Base-by-base conservation (phyloP, 2,113 vertebrate genomes). In the Mustela lutreola region DNA sequence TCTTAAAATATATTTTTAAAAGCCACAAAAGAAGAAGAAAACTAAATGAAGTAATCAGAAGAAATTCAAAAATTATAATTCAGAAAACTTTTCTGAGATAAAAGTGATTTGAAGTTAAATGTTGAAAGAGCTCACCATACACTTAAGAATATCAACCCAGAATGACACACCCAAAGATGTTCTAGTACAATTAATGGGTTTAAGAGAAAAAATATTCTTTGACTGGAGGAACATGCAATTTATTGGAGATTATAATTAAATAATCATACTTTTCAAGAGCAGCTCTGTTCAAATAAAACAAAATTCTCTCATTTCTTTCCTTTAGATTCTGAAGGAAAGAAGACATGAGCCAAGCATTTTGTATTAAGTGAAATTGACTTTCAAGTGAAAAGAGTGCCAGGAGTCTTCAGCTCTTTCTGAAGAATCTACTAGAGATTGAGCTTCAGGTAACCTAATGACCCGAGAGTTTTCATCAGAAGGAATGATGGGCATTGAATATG, bases 1-100 rank as follows among this genome's bases (percentile, higher is more conserved):
- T 87, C 31, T 80, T 36, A 39, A 62, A 95, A 80, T 19, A 12
- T 14, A 53, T 63, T 71, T 53, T 39, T 80, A 48, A 78, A 33
- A 82, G 12, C n/a, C 36, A 31, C 78, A n/a, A 78, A 79, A 78
- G 56, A 84, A 83, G 53, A 87, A 90, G 6, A 67, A 60, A 92
- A 92, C 53, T 81, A 76, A 78, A 73, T 39, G 26, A 78, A 90
- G 53, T 42, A 11, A 56, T 56, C 16, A 80, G 31, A 80, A 86
- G 42, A 73, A 92, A 82, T 82, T 26, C 65, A 82, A 31, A 82
- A 83, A 94, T 15, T 87, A 4, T 79, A n/a, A 78, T 56, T 78
- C 71, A 79, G 76, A 50, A 86, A 67, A 56, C 63, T 67, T 81
- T 90, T 36, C 42, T 86, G 83, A 93, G 65, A 65, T 85, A 93